A percentile compares a stretch with the other conserved stretches of the same genome.
Evolutionary conservation across 1,140 invertebrate genomes (phyloP).

Genomic region (Acyrthosiphon pisum): DNA sequence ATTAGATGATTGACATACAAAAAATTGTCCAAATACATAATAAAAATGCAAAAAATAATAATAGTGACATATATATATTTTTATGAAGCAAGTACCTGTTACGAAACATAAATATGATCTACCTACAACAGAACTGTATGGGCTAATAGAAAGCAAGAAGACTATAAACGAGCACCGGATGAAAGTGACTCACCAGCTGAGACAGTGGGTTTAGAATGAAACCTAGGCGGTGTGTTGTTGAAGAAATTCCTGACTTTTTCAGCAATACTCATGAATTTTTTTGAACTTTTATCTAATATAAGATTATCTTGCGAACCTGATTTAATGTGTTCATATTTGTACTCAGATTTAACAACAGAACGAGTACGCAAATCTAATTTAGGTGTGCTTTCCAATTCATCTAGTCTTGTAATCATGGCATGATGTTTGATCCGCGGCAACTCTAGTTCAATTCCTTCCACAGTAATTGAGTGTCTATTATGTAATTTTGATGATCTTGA

Average conservation of each 20-base stretch:
- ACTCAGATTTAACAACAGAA: slow-evolving; percentile 43
- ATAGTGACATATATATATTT: background rate
- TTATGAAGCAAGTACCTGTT: background rate
- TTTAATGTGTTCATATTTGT: slow-evolving; percentile 54
- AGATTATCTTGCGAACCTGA: slow-evolving; percentile 54
- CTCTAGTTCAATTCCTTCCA: slow-evolving; percentile 45
- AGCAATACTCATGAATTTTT: slow-evolving; percentile 55
- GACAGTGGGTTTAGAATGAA: slow-evolving; percentile 50
- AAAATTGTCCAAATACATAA: too few species aligned
- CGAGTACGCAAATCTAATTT: slow-evolving; percentile 41
- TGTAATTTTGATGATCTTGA: slow-evolving; percentile 34
- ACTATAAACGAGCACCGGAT: slow-evolving; percentile 17
- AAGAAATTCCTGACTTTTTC: slow-evolving; percentile 55
- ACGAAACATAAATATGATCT: background rate
- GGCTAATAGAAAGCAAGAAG: slow-evolving; percentile 41
- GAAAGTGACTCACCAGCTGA: slow-evolving; percentile 44
- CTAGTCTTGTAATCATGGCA: slow-evolving; percentile 49
- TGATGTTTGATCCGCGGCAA: slow-evolving; percentile 45
- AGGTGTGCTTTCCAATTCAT: slow-evolving; percentile 39
- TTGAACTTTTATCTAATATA: slow-evolving; percentile 53
- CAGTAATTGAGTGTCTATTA: slow-evolving; percentile 49
- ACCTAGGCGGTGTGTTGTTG: slow-evolving; percentile 56
- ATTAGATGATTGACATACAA: background rate
- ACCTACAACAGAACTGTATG: background rate
- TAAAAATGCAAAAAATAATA: background rate